Evolutionary conservation across 2,888 invertebrate species (phyloP).

Genomic region (Diabrotica balteata): DNA sequence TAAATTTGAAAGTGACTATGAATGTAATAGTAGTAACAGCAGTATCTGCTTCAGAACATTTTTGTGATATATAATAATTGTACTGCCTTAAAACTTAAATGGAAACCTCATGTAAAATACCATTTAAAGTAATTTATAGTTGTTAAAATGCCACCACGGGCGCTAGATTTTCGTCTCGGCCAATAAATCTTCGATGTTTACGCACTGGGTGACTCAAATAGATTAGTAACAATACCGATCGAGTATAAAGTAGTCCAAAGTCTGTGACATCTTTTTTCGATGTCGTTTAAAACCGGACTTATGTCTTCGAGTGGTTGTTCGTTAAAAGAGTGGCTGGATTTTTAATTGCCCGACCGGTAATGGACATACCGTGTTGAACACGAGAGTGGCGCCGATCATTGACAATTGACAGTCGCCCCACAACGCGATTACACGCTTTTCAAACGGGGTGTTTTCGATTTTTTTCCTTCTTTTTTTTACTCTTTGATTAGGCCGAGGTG

Average conservation of each 20-base stretch:
- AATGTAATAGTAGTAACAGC: too few species aligned
- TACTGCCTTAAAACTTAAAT: too few species aligned
- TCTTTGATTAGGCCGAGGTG: constrained; percentile 3
- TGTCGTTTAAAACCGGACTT: constrained; percentile 59
- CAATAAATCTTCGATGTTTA: too few species aligned
- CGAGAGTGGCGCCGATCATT: constrained; percentile 58
- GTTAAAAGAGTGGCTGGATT: constrained; percentile 58
- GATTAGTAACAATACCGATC: too few species aligned
- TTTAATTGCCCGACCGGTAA: constrained; percentile 63
- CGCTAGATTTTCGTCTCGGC: too few species aligned
- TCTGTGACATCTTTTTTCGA: constrained; percentile 45
- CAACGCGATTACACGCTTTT: constrained; percentile 48
- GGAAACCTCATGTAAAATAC: too few species aligned
- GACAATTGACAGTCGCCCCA: constrained; percentile 59
- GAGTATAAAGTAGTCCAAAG: constrained; percentile 41
- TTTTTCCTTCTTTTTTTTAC: constrained; percentile 19
- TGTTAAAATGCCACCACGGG: too few species aligned
- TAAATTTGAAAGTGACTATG: too few species aligned
- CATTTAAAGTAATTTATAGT: too few species aligned
- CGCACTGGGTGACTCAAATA: too few species aligned
- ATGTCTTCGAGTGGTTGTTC: constrained; percentile 53
- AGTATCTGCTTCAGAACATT: too few species aligned
- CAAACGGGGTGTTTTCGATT: constrained; percentile 35
- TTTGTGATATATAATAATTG: too few species aligned
- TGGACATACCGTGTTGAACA: constrained; percentile 62